phyloP scores from a whole-genome alignment of 2,888 invertebrate genomes.

The Andrena bucephala region DNA sequence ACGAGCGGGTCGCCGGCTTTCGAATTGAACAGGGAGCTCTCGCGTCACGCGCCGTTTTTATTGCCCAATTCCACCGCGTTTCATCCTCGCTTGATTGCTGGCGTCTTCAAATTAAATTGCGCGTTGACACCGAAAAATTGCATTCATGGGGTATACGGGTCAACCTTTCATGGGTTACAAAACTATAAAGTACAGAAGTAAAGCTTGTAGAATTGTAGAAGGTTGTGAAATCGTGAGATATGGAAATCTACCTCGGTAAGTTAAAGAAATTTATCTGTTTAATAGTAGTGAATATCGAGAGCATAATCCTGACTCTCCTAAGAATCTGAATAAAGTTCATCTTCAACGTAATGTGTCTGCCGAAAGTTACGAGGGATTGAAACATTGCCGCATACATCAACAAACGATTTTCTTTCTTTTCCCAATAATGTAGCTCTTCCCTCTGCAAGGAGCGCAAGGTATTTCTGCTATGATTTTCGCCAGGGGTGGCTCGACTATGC shows the following conservation, averaged over 20 bases:
- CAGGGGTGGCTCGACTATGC: too few relatives aligned
- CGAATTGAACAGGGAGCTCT: neutral
- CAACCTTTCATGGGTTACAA: neutral
- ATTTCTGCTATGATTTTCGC: too few relatives aligned
- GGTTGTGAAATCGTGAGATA: neutral
- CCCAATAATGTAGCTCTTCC: neutral
- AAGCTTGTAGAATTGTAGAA: neutral
- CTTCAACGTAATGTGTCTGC: neutral
- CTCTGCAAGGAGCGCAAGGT: neutral
- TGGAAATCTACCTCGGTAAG: neutral
- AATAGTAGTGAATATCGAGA: neutral
- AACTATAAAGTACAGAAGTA: neutral
- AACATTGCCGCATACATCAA: neutral
- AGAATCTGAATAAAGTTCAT: neutral
- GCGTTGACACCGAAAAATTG: conserved; percentile 13
- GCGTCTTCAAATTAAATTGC: conserved; percentile 21
- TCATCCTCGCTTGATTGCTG: conserved; percentile 4
- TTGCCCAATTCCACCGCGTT: neutral
- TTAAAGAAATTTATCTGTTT: too few relatives aligned
- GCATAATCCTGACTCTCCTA: neutral
- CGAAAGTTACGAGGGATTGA: neutral
- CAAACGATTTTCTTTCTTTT: neutral
- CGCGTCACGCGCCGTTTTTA: neutral
- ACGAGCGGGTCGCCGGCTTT: neutral
- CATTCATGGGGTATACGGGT: neutral